Evolutionary conservation across 2,888 invertebrate genomes (phyloP).

Genomic region (Apodemia duryi): DNA sequence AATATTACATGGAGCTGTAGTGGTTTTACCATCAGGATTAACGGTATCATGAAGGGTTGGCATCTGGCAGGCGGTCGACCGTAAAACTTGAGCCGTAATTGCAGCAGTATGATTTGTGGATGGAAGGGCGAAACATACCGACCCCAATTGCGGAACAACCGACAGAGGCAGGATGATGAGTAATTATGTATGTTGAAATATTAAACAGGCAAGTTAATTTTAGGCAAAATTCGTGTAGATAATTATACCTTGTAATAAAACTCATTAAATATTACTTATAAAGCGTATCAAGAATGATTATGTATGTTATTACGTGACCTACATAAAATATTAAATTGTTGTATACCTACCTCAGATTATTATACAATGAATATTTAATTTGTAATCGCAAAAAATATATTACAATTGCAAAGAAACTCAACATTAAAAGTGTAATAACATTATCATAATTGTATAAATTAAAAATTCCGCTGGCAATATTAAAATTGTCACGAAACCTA

Average conservation of each 20-base stretch:
- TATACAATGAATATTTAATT: constrained; percentile 10
- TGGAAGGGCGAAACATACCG: constrained; percentile 5
- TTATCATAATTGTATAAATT: constrained; percentile 34
- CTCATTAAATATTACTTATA: constrained; percentile 11
- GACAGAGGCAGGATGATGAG: constrained; percentile 3
- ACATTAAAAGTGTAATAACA: constrained; percentile 28
- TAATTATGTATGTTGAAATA: not conserved
- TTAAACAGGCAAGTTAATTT: not conserved
- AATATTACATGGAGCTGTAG: not conserved
- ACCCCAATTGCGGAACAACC: constrained; percentile 5
- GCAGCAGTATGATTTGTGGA: constrained; percentile 7
- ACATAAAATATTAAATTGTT: constrained; percentile 9
- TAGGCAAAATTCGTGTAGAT: not conserved
- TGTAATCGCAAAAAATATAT: constrained; percentile 17
- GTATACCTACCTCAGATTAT: constrained; percentile 1
- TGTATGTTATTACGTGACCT: constrained; percentile 11
- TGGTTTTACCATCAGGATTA: not conserved
- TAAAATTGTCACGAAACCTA: constrained; percentile 50
- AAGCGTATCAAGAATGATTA: constrained; percentile 11
- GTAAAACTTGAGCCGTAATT: not conserved
- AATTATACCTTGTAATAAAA: not conserved
- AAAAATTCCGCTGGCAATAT: constrained; percentile 37
- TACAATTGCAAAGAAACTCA: constrained; percentile 26
- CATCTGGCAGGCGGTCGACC: not conserved
- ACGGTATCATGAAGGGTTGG: constrained; percentile 7